Evolutionary conservation across 2,888 invertebrate species (phyloP).

Genomic region (Nematopogon swammerdamellus): DNA sequence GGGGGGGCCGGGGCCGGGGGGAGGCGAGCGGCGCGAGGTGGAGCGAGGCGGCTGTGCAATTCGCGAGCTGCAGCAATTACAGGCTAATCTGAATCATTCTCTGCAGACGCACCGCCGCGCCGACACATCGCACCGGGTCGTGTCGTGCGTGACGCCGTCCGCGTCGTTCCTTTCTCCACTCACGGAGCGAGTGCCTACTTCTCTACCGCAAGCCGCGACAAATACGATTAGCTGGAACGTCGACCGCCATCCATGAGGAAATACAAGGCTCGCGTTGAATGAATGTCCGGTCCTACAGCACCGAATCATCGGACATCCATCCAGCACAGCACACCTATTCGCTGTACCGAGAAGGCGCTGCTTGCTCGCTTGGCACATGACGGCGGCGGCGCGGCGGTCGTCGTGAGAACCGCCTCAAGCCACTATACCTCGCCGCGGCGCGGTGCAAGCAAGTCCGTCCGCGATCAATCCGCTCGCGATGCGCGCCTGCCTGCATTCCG

Average conservation of each 20-base stretch:
- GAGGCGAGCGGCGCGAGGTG: too few relatives aligned
- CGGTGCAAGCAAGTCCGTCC: conserved; percentile 12
- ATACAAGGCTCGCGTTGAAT: too few relatives aligned
- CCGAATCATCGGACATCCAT: too few relatives aligned
- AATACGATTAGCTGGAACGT: too few relatives aligned
- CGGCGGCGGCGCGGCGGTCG: not conserved
- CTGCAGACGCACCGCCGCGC: not conserved
- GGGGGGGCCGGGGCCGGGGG: conserved; percentile 28
- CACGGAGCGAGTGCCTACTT: not conserved
- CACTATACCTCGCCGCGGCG: not conserved
- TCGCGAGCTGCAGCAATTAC: conserved; percentile 52
- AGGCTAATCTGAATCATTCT: conserved; percentile 6
- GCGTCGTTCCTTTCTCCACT: not conserved
- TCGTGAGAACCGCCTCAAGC: not conserved
- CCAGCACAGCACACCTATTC: too few relatives aligned
- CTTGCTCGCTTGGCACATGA: not conserved
- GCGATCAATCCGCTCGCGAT: conserved; percentile 38
- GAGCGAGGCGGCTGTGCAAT: conserved; percentile 25
- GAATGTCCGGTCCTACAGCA: too few relatives aligned
- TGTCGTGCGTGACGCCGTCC: not conserved
- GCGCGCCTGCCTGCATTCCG: conserved; percentile 52
- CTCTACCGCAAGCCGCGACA: not conserved
- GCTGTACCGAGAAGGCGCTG: too few relatives aligned
- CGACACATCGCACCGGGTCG: not conserved
- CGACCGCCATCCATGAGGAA: too few relatives aligned